A percentile compares a stretch with the other conserved stretches of the same genome.
These are phyloP conservation scores for Enteromius anoplus DNA, from an alignment of 2,797 vertebrate species.

Conservation along the genomic window DNA sequence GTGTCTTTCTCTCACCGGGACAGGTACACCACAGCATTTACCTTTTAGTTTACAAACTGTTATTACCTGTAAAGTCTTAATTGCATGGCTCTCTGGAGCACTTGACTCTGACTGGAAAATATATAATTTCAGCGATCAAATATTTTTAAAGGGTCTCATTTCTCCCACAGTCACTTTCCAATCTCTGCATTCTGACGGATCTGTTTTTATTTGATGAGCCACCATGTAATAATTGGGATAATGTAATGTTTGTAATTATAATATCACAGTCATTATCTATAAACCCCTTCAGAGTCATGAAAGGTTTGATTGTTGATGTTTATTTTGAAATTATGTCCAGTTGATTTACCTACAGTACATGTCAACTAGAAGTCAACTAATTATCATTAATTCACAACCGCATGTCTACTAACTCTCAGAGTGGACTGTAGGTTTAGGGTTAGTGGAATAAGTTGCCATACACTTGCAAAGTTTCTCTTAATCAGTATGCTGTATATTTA, in stretches of 20 bases:
- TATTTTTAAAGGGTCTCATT: background rate
- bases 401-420: too few relatives aligned
- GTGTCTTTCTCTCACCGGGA: slow-evolving; percentile 73
- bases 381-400: too few relatives aligned
- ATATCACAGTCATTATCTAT: background rate
- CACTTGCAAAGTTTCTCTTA: too few relatives aligned
- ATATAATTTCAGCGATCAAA: background rate
- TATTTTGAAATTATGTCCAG: background rate
- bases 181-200: background rate
- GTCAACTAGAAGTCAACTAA: too few relatives aligned
- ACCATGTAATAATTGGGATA: too few relatives aligned
- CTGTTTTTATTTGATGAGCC: background rate
- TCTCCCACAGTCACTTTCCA: background rate
- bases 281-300: background rate
- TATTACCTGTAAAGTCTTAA: background rate
- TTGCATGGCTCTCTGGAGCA: background rate
- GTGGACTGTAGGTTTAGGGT: too few relatives aligned
- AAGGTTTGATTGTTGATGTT: background rate
- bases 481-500: too few relatives aligned
- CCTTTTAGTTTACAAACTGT: background rate
- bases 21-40: slow-evolving; percentile 72
- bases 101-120: background rate
- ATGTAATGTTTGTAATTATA: background rate
- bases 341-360: background rate
- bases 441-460: too few relatives aligned